Evolutionary conservation across 2,113 vertebrate species (phyloP).

Genomic region (Strix aluco): DNA sequence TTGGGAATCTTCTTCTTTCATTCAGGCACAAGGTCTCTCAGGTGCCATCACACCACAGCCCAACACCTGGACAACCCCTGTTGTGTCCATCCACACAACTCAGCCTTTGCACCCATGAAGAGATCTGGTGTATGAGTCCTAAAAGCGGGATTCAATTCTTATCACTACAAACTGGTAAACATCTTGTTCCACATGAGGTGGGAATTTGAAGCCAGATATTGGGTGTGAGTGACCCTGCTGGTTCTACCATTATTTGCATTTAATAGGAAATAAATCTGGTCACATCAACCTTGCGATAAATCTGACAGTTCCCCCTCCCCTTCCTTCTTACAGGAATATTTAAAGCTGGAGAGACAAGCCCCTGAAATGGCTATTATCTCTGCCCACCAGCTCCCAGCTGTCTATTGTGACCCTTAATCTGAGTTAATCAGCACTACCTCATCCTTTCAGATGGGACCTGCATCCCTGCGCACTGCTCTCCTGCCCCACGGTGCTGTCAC

Average conservation of each 20-base stretch:
- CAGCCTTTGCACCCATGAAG: not conserved
- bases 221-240: not conserved
- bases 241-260: not conserved
- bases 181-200: not conserved
- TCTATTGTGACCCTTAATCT: constrained; percentile 14
- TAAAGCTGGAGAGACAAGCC: not conserved
- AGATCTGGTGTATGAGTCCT: not conserved
- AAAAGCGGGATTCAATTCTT: not conserved
- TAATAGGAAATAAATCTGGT: not conserved
- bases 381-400: constrained; percentile 34
- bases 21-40: not conserved
- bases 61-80: not conserved
- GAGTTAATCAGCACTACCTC: not conserved
- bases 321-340: not conserved
- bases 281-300: not conserved
- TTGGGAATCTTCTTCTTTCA: not conserved
- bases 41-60: not conserved
- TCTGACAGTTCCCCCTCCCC: not conserved
- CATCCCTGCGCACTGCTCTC: not conserved
- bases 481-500: not conserved
- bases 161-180: not conserved
- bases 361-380: not conserved
- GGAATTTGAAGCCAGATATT: not conserved
- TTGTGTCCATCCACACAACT: too few species aligned
- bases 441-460: constrained; percentile 26